Conservation (phyloP, 2,797 vertebrate species). For the Momotus momota region DNA sequence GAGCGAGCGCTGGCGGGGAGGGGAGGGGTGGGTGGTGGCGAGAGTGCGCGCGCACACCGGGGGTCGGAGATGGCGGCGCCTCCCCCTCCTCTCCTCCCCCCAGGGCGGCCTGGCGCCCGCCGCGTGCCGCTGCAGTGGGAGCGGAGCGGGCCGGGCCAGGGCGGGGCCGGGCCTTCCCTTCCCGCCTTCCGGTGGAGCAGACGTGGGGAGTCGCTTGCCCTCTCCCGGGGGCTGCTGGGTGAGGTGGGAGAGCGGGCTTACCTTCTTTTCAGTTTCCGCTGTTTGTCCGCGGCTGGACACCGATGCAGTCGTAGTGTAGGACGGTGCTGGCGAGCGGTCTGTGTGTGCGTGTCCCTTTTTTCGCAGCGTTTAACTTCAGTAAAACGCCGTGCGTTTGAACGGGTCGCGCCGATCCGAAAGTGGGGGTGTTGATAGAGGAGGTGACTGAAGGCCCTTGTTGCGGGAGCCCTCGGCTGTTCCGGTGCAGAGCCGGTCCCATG, state of each 20-base stretch:
- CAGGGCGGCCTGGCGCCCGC: too few species aligned
- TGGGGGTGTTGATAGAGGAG: fast-evolving
- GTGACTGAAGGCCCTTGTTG: not conserved
- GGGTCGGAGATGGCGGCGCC: not conserved
- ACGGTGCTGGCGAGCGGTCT: not conserved
- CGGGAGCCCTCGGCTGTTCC: not conserved
- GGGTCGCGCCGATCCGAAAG: too few species aligned
- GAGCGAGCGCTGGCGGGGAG: not conserved
- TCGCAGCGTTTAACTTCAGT: not conserved
- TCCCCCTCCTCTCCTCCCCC: too few species aligned
- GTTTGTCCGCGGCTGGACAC: not conserved
- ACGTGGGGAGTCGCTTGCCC: not conserved
- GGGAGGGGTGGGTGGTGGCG: not conserved
- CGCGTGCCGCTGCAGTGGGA: not conserved
- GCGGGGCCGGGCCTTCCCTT: not conserved
- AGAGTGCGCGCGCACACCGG: not conserved
- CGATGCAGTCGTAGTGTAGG: not conserved
- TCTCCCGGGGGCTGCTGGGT: not conserved
- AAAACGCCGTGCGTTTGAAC: fast-evolving
- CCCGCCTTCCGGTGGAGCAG: not conserved
- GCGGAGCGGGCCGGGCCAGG: not conserved
- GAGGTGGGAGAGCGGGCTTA: not conserved
- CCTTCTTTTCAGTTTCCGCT: too few species aligned
- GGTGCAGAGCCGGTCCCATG: not conserved
- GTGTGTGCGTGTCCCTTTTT: fast-evolving